These are phyloP conservation scores for Pachyseris speciosa DNA, from an alignment of 64 coral and sea anemone genomes.

Conservation along the genomic window DNA sequence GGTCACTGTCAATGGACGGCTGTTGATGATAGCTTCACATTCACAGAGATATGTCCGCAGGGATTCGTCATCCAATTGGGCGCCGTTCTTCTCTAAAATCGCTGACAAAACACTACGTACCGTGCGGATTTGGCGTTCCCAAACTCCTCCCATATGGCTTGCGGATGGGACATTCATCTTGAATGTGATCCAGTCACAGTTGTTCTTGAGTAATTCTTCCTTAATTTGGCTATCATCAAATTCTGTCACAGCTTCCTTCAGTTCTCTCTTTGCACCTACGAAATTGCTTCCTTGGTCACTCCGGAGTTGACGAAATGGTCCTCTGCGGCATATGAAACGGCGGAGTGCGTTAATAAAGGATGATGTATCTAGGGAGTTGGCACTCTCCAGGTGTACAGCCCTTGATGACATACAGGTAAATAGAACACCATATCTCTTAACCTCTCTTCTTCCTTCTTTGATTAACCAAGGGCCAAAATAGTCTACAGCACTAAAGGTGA, in stretches of 20 bases:
- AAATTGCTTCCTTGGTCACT: constrained; percentile 9
- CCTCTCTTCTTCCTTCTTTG: constrained; percentile 5
- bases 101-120: neutral
- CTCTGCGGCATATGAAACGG: neutral
- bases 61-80: neutral
- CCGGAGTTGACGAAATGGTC: neutral
- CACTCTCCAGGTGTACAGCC: constrained; percentile 11
- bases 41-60: neutral
- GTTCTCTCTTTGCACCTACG: neutral
- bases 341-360: constrained; percentile 23
- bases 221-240: neutral
- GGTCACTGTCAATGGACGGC: neutral
- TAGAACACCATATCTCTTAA: constrained; percentile 14
- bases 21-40: neutral
- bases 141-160: neutral
- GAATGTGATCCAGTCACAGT: neutral
- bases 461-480: neutral
- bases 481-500: constrained; percentile 24
- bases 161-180: neutral
- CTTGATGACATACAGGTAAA: neutral
- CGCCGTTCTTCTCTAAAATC: neutral
- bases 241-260: neutral
- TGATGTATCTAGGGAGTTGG: neutral
- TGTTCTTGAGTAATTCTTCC: neutral
- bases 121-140: neutral